Percentiles rank a stretch among this genome's conserved stretches.
These are phyloP conservation scores for Mustelus asterias DNA, from an alignment of 2,113 vertebrate species.

Conservation along the genomic window DNA sequence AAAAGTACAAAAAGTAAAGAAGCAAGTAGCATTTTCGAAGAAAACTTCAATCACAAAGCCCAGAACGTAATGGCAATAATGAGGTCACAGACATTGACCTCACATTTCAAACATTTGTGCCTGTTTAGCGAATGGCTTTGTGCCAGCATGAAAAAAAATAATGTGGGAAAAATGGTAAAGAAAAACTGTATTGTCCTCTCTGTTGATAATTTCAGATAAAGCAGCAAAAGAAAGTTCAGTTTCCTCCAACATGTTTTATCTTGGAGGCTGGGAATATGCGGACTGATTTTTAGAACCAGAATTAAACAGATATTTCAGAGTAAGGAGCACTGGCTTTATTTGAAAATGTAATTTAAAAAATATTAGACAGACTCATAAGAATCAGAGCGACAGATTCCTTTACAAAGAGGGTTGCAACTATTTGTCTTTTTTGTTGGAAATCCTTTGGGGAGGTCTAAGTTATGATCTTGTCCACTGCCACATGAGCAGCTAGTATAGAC, in stretches of 20 bases:
- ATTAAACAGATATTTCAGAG: neutral
- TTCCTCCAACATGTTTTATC: neutral
- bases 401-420: neutral
- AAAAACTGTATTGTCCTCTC: neutral
- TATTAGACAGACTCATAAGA: neutral
- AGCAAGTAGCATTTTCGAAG: neutral
- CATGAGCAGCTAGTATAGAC: neutral
- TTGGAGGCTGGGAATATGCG: neutral
- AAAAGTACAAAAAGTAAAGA: neutral
- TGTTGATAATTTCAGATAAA: neutral
- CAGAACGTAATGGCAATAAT: neutral
- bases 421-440: neutral
- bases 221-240: neutral
- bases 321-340: neutral
- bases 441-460: neutral
- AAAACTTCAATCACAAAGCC: neutral
- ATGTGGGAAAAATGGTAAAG: neutral
- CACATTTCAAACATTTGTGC: neutral
- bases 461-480: neutral
- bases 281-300: neutral
- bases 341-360: neutral
- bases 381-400: neutral
- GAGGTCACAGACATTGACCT: constrained; percentile 16
- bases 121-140: neutral
- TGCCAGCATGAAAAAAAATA: neutral